Conservation (phyloP, 2,797 vertebrate genomes). For the Mareca strepera region DNA sequence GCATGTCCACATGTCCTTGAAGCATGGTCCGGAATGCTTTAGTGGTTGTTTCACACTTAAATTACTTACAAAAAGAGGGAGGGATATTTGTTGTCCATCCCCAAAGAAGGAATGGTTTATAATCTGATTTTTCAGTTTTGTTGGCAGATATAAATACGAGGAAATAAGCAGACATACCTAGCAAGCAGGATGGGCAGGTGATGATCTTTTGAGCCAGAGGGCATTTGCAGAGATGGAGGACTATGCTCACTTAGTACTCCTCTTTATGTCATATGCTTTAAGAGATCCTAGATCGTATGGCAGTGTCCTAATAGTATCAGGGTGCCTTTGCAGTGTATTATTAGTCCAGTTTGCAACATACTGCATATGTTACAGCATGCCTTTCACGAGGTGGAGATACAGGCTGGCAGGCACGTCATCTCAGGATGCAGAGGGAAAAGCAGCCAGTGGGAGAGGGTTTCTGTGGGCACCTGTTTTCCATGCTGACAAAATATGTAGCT, state of each 20-base stretch:
- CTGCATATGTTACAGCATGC: too few species aligned
- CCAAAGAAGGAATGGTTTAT: neutral
- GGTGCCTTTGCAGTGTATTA: neutral
- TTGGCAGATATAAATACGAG: neutral
- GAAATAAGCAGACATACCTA: neutral
- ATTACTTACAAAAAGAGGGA: neutral
- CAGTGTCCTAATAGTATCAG: neutral
- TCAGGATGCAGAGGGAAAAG: neutral
- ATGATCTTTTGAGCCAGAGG: neutral
- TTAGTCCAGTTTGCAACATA: neutral
- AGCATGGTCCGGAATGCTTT: neutral
- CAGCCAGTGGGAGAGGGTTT: neutral
- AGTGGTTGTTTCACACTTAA: neutral
- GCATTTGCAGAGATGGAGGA: neutral
- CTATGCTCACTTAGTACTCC: neutral
- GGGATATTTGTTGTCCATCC: neutral
- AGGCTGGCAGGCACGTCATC: neutral
- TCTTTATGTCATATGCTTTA: neutral
- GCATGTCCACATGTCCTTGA: neutral
- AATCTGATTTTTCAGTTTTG: neutral
- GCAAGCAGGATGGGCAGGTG: neutral
- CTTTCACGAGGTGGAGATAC: neutral
- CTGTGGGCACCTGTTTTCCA: neutral
- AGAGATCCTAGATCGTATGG: too few species aligned
- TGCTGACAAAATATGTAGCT: neutral